Conservation (phyloP, 2,113 vertebrate species). For the Triplophysa siluroides region DNA sequence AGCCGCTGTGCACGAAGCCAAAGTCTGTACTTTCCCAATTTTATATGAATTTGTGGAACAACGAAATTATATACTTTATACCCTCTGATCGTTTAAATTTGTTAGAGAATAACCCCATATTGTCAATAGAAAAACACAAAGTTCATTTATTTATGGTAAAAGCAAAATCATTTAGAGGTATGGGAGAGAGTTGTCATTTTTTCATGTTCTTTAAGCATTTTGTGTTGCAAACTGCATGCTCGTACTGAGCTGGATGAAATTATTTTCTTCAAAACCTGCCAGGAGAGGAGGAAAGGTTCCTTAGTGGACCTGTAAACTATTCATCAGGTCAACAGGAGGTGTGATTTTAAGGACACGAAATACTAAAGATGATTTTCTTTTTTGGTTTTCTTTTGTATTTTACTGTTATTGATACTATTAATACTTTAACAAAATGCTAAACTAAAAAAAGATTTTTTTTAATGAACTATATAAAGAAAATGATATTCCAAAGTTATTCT, state of each 20-base stretch:
- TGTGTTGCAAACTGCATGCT: slow-evolving; percentile 49
- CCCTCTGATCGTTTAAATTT: slow-evolving; percentile 28
- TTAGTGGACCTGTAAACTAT: slow-evolving; percentile 36
- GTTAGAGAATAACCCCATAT: slow-evolving; percentile 11
- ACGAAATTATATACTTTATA: slow-evolving; percentile 22
- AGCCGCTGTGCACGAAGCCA: slow-evolving; percentile 63
- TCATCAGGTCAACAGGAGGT: slow-evolving; percentile 62
- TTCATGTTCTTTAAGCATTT: slow-evolving; percentile 46
- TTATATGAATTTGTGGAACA: slow-evolving; percentile 49
- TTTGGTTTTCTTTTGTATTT: slow-evolving; percentile 74
- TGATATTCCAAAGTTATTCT: slow-evolving; percentile 81
- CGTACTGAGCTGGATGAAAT: slow-evolving; percentile 24
- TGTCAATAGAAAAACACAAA: slow-evolving; percentile 18
- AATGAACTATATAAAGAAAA: slow-evolving; percentile 75
- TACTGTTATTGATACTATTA: slow-evolving; percentile 70
- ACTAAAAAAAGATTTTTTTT: slow-evolving; percentile 75
- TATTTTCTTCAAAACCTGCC: slow-evolving; percentile 5
- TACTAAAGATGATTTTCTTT: slow-evolving; percentile 77
- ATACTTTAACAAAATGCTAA: slow-evolving; percentile 82
- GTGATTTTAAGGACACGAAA: slow-evolving; percentile 75
- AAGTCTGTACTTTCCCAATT: slow-evolving; percentile 43
- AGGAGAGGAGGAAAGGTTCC: slow-evolving; percentile 11
- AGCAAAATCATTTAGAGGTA: slow-evolving; percentile 8
- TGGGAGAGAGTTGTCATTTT: slow-evolving; percentile 51
- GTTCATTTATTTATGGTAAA: slow-evolving; percentile 27